Evolutionary conservation across 2,888 invertebrate species (phyloP).

Genomic region (Eupithecia insigniata): DNA sequence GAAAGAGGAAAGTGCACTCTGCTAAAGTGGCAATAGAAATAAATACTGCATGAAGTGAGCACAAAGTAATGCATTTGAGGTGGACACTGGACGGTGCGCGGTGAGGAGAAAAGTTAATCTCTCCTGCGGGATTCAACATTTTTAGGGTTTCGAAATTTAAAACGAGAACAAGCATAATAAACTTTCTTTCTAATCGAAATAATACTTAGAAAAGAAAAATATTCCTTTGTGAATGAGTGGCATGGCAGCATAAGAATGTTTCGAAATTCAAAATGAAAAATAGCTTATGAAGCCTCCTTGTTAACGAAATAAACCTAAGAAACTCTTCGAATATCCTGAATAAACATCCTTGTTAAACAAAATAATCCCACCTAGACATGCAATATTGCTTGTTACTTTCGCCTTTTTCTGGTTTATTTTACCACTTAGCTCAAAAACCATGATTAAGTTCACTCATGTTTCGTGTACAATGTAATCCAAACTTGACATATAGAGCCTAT

Average conservation of each 20-base stretch:
- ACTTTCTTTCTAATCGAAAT: neutral
- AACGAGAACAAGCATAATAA: neutral
- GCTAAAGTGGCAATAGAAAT: conserved; percentile 15
- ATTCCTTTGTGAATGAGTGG: neutral
- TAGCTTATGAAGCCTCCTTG: neutral
- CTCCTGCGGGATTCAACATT: neutral
- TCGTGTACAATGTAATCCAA: neutral
- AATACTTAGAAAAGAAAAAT: neutral
- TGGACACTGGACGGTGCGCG: neutral
- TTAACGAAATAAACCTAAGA: neutral
- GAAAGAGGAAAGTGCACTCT: conserved; percentile 18
- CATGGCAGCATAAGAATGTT: neutral
- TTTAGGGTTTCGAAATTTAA: neutral
- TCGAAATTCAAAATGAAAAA: neutral
- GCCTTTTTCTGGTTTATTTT: neutral
- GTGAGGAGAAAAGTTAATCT: neutral
- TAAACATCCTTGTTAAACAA: neutral
- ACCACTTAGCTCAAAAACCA: neutral
- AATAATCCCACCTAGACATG: neutral
- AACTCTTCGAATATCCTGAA: neutral
- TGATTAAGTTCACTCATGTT: neutral
- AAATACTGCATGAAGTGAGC: conserved; percentile 9
- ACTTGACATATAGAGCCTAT: conserved; percentile 2
- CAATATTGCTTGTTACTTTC: neutral
- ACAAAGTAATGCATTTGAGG: neutral